A percentile compares a stretch with the other conserved stretches of the same genome.
phyloP scores from a whole-genome alignment of 2,797 vertebrate species.

The Garrulus glandarius region DNA sequence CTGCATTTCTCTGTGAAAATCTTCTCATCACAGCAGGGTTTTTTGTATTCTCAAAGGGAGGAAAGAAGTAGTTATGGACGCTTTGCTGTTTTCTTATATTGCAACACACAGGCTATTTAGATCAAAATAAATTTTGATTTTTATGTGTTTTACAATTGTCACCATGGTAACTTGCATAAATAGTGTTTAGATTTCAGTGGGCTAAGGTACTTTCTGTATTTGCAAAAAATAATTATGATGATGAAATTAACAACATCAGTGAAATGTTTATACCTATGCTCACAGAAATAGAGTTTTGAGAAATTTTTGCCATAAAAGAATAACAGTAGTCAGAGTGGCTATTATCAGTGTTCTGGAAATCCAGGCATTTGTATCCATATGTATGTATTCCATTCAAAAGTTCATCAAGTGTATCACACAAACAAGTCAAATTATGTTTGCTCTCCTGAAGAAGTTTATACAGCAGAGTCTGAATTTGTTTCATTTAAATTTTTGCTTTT shows the following conservation, averaged over 20 bases:
- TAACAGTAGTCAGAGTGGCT: not conserved
- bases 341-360: not conserved
- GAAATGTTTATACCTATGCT: not conserved
- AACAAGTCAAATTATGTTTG: not conserved
- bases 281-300: not conserved
- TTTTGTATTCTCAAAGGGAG: not conserved
- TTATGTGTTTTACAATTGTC: not conserved
- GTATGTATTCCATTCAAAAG: not conserved
- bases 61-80: not conserved
- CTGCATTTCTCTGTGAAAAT: not conserved
- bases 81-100: not conserved
- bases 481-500: not conserved
- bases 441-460: not conserved
- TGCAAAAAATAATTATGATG: not conserved
- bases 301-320: not conserved
- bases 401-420: not conserved
- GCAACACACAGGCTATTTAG: not conserved
- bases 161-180: not conserved
- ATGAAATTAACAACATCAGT: not conserved
- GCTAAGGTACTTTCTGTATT: not conserved
- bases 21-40: rapidly evolving
- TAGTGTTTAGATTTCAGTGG: not conserved
- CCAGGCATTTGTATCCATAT: not conserved
- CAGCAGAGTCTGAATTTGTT: not conserved
- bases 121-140: not conserved